Conservation (phyloP, 1,140 invertebrate genomes). For the Scaptomyza pallida region DNA sequence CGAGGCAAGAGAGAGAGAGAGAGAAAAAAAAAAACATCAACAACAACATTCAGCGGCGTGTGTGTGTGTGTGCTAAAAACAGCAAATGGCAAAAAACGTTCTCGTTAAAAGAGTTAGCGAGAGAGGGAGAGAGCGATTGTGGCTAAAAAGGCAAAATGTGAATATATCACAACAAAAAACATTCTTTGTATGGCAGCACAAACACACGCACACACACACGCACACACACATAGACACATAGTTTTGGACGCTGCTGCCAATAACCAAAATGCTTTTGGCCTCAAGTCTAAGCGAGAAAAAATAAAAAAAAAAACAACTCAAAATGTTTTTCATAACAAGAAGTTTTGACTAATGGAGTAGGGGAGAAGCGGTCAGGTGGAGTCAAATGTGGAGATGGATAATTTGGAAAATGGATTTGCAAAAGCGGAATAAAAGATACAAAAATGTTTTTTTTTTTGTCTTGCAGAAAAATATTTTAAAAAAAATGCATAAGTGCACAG, state of each 20-base stretch:
- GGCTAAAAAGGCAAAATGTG: constrained; percentile 70
- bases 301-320: constrained; percentile 13
- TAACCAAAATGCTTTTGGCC: constrained; percentile 25
- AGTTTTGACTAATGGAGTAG: background rate
- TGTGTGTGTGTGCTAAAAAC: constrained; percentile 48
- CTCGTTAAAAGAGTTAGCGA: too few species aligned
- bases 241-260: background rate
- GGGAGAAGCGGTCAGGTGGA: background rate
- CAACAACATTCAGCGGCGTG: constrained; percentile 1
- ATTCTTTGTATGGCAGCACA: constrained; percentile 12
- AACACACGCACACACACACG: background rate
- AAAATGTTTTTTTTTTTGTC: too few species aligned
- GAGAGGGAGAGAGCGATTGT: constrained; percentile 64
- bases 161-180: constrained; percentile 69
- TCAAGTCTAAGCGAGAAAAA: constrained; percentile 31
- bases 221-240: too few species aligned
- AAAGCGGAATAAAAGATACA: too few species aligned
- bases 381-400: constrained; percentile 39
- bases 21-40: constrained; percentile 18
- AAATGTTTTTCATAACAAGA: background rate
- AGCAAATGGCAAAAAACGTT: constrained; percentile 77
- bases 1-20: background rate
- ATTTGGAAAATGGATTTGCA: constrained; percentile 43
- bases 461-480: too few species aligned
- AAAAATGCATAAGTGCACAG: too few species aligned